Evolutionary conservation across 2,888 invertebrate genomes (phyloP), one percentile per base, ranked within the genome.

Genomic region (Nomada lathburiana): DNA sequence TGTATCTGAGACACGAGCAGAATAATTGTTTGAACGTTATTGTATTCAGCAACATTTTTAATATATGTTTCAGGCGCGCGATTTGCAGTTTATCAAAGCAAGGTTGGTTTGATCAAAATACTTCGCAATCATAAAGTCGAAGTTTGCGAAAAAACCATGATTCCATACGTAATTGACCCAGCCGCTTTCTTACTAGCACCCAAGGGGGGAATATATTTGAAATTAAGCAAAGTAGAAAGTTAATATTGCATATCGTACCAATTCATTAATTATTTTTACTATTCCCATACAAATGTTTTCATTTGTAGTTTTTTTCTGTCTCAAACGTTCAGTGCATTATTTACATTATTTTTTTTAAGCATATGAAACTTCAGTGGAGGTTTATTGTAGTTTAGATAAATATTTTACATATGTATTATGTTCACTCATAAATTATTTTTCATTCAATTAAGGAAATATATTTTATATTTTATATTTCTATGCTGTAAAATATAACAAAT

Each of bases 21-120:
- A 59, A 26, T 18, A 42, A 42, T 3, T 3, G 13, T 62, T 13
- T 20, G 10, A 42, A 2, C 9, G 23, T n/a, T 42, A 50, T 26
- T 26, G 10, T 18, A 9, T 59, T 20, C 20, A 18, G 2, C 18
- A 0, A 42, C n/a, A 60, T 47, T 68, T 23, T n/a, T 57, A 42
- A n/a, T 65, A 2, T 50, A 0, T 10, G 26, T 70, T 82, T 29
- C 74, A 93, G 91, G 90, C 16, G 85, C 89, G 16, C 86, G 92
- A 44, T 93, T 93, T 70, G 93, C 89, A 10, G 80, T 83, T 1
- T 88, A 89, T 77, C 94, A 94, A 85, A 87, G 93, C 0, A 94
- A 94, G 90, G 81, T 93, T 11, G 94, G 93, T 18, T 72, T 94
- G 0, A 89, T 92, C 10, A 89, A 91, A 50, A 89, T 94, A 42